phyloP scores from a whole-genome alignment of 2,113 vertebrate genomes.

The Microcebus griseorufus region DNA sequence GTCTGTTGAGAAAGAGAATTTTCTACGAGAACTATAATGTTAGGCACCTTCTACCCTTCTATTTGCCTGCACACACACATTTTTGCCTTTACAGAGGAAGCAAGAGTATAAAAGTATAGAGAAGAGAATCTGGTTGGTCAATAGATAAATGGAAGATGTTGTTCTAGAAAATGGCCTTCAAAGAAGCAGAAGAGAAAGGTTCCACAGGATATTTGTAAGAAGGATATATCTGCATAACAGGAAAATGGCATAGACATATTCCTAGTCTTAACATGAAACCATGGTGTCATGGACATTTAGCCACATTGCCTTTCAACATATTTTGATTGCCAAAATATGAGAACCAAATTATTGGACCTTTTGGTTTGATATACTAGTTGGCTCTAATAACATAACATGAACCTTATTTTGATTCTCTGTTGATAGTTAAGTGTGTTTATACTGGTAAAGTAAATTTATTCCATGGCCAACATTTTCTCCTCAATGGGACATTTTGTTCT shows the following conservation, averaged over 20 bases:
- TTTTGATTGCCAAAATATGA: background rate
- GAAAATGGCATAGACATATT: background rate
- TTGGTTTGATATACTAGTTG: background rate
- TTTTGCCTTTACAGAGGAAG: background rate
- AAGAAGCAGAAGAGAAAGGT: slow-evolving; percentile 12
- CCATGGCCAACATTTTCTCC: background rate
- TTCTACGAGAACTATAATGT: background rate
- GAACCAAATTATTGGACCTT: background rate
- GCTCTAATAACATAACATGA: background rate
- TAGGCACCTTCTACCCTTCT: background rate
- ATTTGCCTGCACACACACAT: background rate
- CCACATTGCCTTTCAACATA: background rate
- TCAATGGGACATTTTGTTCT: background rate
- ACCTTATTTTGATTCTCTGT: background rate
- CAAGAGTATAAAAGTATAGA: background rate
- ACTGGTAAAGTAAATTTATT: slow-evolving; percentile 39
- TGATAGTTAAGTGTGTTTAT: slow-evolving; percentile 20
- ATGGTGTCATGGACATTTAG: background rate
- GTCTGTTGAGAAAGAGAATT: background rate
- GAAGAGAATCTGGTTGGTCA: background rate
- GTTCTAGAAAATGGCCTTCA: slow-evolving; percentile 8
- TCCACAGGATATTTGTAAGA: background rate
- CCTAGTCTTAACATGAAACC: background rate
- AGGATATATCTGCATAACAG: background rate
- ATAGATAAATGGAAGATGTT: background rate